Conservation (phyloP, 2,888 invertebrate genomes). For the Tineola bisselliella region DNA sequence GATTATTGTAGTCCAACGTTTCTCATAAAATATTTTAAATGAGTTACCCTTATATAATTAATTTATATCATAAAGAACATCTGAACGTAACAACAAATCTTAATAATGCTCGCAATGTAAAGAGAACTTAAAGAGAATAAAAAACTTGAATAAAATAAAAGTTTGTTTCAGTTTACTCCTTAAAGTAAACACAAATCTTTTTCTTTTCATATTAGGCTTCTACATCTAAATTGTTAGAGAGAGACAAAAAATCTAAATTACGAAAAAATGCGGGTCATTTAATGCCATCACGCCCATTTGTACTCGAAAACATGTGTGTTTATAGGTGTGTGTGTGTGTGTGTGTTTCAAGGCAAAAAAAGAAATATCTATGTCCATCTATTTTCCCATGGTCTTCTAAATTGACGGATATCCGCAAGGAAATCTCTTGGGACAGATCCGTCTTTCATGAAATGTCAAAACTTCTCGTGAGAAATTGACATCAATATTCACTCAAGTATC, state of each 20-base stretch:
- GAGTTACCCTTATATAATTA: too few relatives aligned
- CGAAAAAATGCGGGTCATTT: neutral
- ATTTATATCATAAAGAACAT: too few relatives aligned
- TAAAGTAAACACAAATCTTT: slow-evolving; percentile 1
- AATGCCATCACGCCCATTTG: neutral
- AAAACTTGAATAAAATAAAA: too few relatives aligned
- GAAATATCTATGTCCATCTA: neutral
- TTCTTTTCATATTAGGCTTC: neutral
- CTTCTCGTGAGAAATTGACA: neutral
- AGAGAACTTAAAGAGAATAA: neutral
- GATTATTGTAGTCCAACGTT: too few relatives aligned
- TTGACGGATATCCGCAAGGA: slow-evolving; percentile 7
- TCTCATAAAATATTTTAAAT: too few relatives aligned
- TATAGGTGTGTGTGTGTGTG: neutral
- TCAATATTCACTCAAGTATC: neutral
- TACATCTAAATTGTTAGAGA: neutral
- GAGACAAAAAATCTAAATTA: neutral
- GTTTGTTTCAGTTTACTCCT: neutral
- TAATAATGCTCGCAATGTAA: neutral
- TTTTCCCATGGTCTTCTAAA: neutral
- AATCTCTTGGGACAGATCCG: neutral
- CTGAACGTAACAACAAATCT: neutral
- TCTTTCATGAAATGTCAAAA: neutral
- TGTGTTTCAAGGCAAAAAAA: neutral
- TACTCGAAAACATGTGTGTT: neutral